phyloP scores from a whole-genome alignment of 2,113 vertebrate species.

The Notothenia coriiceps region DNA sequence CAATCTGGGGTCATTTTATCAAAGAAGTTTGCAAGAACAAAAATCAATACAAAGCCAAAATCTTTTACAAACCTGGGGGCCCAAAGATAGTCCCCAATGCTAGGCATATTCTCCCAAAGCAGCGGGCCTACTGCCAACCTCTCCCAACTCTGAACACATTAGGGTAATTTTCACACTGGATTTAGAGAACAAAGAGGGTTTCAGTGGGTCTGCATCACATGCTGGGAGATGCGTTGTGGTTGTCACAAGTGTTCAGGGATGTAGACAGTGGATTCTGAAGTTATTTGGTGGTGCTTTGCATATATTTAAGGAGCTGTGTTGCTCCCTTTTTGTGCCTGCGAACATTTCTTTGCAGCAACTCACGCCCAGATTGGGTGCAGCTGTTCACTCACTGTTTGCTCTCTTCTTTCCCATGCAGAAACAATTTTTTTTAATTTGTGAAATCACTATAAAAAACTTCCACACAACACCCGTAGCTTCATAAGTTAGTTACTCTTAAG shows the following conservation, averaged over 20 bases:
- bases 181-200: constrained; percentile 86
- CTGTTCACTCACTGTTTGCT: constrained; percentile 25
- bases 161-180: constrained; percentile 81
- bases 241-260: constrained; percentile 84
- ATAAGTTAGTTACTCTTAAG: neutral
- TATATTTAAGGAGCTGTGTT: constrained; percentile 67
- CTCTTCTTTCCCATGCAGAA: constrained; percentile 16
- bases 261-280: constrained; percentile 72
- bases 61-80: constrained; percentile 10
- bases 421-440: neutral
- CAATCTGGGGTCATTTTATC: neutral
- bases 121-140: constrained; percentile 44
- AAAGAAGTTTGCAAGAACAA: neutral
- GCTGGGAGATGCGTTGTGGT: constrained; percentile 79
- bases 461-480: neutral
- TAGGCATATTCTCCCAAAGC: constrained; percentile 19
- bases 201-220: constrained; percentile 79
- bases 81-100: constrained; percentile 19
- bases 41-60: neutral
- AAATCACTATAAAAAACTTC: neutral
- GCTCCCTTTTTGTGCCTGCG: constrained; percentile 47
- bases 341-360: no score
- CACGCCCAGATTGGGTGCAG: constrained; percentile 29
- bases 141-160: constrained; percentile 63
- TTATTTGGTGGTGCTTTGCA: constrained; percentile 80